These are phyloP conservation scores for Platysternon megacephalum DNA, from an alignment of 2,113 vertebrate species.

Conservation along the genomic window DNA sequence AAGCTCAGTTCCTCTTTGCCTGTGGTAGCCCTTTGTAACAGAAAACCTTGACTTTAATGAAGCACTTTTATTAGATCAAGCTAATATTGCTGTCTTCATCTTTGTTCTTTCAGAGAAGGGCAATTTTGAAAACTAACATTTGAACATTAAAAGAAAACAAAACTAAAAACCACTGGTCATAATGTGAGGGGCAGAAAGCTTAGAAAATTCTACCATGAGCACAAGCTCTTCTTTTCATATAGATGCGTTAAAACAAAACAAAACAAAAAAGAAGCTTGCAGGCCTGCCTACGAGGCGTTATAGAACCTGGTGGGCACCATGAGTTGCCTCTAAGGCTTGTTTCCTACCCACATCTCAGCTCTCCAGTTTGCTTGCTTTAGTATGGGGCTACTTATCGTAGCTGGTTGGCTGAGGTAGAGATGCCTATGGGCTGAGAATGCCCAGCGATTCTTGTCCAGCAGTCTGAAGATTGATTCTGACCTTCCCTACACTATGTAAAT, in stretches of 20 bases:
- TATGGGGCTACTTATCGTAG: slow-evolving; percentile 35
- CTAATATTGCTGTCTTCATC: slow-evolving; percentile 60
- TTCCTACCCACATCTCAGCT: slow-evolving; percentile 31
- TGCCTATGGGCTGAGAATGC: slow-evolving; percentile 35
- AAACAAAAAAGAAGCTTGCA: background rate
- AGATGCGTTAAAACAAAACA: slow-evolving; percentile 21
- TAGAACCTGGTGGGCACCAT: background rate
- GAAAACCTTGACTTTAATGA: slow-evolving; percentile 76
- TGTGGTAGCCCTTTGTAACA: slow-evolving; percentile 74
- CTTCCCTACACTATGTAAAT: background rate
- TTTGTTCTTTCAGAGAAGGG: slow-evolving; percentile 65
- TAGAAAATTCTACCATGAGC: background rate
- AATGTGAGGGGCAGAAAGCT: background rate
- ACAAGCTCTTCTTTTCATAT: background rate
- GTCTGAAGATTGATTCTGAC: slow-evolving; percentile 29
- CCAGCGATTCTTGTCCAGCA: slow-evolving; percentile 31
- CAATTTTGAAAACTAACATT: slow-evolving; percentile 53
- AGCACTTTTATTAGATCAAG: slow-evolving; percentile 74
- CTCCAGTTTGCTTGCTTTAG: slow-evolving; percentile 39
- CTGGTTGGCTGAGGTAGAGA: slow-evolving; percentile 33
- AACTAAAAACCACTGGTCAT: background rate
- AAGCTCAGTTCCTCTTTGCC: slow-evolving; percentile 64
- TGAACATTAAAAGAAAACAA: background rate
- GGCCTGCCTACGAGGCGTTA: background rate
- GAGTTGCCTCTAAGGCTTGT: slow-evolving; percentile 23